Evolutionary conservation across 2,797 vertebrate species (phyloP), one percentile per base, ranked within the genome.

Genomic region (Labeo calbasu): DNA sequence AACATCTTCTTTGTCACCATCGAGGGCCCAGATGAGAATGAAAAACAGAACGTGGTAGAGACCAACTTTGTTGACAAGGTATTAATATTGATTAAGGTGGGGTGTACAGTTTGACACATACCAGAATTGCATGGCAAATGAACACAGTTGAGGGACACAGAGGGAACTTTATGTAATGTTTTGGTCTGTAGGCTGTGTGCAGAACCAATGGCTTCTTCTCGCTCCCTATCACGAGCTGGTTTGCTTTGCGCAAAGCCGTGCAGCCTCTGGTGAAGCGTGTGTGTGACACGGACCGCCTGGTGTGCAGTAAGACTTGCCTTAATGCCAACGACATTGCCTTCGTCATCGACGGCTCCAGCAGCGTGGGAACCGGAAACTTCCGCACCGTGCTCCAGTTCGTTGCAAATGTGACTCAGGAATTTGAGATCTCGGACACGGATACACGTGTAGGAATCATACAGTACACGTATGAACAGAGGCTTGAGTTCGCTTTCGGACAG

Each of bases 1-100:
- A 99, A 99, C 90, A 96, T 99, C 86, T 99, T 99, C 92, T 98
- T 99, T 85, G 96, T 99, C 91, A 99, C 98, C 82, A 94, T 99
- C 15, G 98, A 99, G 92, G 97, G 96, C 43, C 95, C 98, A 0
- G 94, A 95, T 76, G 97, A 98, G 79, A 96, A 89, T 0, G 98
- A 99, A 91, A 99, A 96, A 80, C 95, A 96, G 71, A 96, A 95
- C 0, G 90, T 99, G 84, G 88, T 95, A 0, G 98, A 99, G 91
- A 84, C 93, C 53, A 95, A 97, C 92, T 99, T 98, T 91, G 97
- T 99, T 43, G 96, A 97, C 87, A 99, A 99, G 97, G 98, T 99
- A 77, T 43, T 46, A 14, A 55, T 55, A n/a, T 21, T 0, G 25
- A 71, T 9, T 70, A 70, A 4, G 7, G 12, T 21, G 43, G 43